Conservation (phyloP, 2,797 vertebrate species). For the Anomalospiza imberbis region DNA sequence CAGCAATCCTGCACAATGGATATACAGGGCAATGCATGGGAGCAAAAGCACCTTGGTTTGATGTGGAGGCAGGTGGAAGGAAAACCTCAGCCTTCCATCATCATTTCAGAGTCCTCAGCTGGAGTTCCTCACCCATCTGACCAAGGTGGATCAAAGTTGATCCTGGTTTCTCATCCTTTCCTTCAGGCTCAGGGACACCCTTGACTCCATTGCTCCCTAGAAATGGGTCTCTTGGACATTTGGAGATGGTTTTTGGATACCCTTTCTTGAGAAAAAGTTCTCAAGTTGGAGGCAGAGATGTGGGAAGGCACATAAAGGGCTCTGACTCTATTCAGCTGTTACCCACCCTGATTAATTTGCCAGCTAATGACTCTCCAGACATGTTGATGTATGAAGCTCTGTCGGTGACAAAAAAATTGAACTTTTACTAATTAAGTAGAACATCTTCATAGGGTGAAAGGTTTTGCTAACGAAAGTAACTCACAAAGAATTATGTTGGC, state of each 20-base stretch:
- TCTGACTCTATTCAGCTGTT: conserved; percentile 31
- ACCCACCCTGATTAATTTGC: conserved; percentile 68
- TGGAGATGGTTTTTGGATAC: neutral
- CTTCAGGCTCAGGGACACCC: neutral
- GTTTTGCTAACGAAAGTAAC: conserved; percentile 72
- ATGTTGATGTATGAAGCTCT: conserved; percentile 62
- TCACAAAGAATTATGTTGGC: conserved; percentile 69
- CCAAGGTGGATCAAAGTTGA: neutral
- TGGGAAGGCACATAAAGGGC: neutral
- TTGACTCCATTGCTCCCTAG: neutral
- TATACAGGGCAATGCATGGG: neutral
- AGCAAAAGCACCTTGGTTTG: neutral
- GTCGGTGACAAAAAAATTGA: conserved; percentile 62
- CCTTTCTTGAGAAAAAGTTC: neutral
- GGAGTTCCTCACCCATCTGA: neutral
- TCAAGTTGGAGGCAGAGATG: neutral
- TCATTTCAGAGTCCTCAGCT: neutral
- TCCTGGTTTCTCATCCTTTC: neutral
- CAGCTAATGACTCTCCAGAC: conserved; percentile 67
- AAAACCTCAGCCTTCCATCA: neutral
- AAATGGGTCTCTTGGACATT: neutral
- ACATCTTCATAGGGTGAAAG: conserved; percentile 70
- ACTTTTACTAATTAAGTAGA: conserved; percentile 76
- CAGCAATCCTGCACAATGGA: neutral
- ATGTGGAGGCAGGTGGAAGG: neutral